Evolutionary conservation across 2,888 invertebrate species (phyloP).

Genomic region (Nomada lathburiana): DNA sequence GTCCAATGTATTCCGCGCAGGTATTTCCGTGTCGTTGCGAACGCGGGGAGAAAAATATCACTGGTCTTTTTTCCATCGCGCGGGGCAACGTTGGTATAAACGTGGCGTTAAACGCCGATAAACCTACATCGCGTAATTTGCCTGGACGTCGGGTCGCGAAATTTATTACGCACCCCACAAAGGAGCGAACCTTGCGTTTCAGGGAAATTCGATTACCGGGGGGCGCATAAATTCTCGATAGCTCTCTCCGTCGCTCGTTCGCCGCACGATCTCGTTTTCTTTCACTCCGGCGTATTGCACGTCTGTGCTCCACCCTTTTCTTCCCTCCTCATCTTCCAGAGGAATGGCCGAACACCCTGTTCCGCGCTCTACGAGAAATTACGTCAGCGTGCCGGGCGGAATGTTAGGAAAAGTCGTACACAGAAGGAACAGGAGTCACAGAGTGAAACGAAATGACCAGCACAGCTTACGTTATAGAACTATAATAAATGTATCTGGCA

Average conservation of each 20-base stretch:
- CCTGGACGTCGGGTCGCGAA: conserved; percentile 49
- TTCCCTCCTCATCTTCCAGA: not conserved
- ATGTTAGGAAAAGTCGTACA: not conserved
- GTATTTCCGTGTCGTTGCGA: too few species aligned
- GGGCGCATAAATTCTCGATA: conserved; percentile 61
- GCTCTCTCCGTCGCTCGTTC: conserved; percentile 22
- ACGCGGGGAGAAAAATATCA: too few species aligned
- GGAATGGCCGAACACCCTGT: conserved; percentile 11
- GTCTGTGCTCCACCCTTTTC: not conserved
- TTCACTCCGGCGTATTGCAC: not conserved
- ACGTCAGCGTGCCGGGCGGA: not conserved
- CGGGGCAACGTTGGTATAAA: not conserved
- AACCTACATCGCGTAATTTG: conserved; percentile 56
- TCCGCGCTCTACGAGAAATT: not conserved
- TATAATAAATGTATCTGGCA: conserved; percentile 44
- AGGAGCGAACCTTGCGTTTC: conserved; percentile 59
- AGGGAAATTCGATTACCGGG: conserved; percentile 61
- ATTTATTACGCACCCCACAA: conserved; percentile 62
- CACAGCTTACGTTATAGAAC: not conserved
- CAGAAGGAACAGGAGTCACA: not conserved
- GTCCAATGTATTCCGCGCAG: not conserved
- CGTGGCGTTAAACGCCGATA: conserved; percentile 33
- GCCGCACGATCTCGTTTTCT: conserved; percentile 21
- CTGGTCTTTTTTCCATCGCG: not conserved
- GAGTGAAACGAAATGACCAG: not conserved